phyloP scores from a whole-genome alignment of 1,140 invertebrate genomes.

The Trichonephila inaurata region DNA sequence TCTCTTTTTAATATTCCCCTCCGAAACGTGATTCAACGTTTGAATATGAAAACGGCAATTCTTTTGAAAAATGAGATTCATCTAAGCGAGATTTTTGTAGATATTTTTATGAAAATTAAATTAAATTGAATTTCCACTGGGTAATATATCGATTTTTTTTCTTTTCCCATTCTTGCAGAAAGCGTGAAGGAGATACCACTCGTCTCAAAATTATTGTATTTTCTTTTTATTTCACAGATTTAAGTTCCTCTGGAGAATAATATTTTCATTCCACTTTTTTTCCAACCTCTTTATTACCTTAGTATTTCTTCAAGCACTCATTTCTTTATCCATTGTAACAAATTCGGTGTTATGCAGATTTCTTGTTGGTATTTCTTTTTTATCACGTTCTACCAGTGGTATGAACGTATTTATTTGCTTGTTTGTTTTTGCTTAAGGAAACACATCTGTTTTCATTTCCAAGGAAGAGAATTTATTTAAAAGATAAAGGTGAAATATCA shows the following conservation, averaged over 20 bases:
- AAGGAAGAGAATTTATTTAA: neutral
- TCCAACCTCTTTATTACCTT: neutral
- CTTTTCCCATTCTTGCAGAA: neutral
- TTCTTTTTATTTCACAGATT: neutral
- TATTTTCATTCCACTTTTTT: neutral
- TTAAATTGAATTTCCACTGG: neutral
- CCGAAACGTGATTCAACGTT: neutral
- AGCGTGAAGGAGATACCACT: neutral
- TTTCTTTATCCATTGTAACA: neutral
- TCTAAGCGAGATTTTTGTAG: neutral
- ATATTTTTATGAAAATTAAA: neutral
- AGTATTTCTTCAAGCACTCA: neutral
- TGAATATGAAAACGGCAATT: neutral
- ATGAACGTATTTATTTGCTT: neutral
- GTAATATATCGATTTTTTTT: neutral
- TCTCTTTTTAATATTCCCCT: neutral
- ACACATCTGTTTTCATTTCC: neutral
- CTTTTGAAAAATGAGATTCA: slow-evolving; percentile 12
- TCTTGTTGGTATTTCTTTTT: neutral
- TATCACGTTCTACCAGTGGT: neutral
- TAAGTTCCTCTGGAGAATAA: neutral
- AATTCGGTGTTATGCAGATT: neutral
- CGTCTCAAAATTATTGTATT: neutral
- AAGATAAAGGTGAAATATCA: neutral
- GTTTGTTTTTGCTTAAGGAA: neutral